A percentile compares a stretch with the other conserved stretches of the same genome.
These are phyloP conservation scores for Aleiodes alternator DNA, from an alignment of 2,888 invertebrate species.

Conservation along the genomic window DNA sequence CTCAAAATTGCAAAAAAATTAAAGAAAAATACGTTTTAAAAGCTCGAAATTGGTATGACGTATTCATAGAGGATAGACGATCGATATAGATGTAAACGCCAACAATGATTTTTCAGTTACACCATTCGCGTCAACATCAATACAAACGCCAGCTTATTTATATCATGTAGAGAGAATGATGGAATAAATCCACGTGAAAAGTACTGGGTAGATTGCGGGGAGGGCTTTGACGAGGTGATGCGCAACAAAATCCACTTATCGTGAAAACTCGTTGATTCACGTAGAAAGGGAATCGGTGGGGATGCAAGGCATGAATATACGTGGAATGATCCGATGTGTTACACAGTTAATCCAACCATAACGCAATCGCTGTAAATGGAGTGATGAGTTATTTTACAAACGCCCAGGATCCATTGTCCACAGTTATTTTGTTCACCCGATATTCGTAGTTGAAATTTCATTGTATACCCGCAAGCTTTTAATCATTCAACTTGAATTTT, in stretches of 20 bases:
- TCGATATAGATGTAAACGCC: conserved; percentile 31
- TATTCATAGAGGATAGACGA: conserved; percentile 22
- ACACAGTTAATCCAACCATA: conserved; percentile 47
- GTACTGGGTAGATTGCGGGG: conserved; percentile 37
- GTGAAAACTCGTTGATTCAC: conserved; percentile 32
- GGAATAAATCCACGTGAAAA: conserved; percentile 42
- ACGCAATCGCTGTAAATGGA: conserved; percentile 55
- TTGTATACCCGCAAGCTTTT: background rate
- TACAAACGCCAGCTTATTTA: conserved; percentile 38
- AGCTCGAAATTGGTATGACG: conserved; percentile 14
- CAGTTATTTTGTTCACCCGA: conserved; percentile 30
- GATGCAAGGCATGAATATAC: conserved; percentile 3
- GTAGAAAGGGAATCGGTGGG: background rate
- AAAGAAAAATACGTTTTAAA: conserved; percentile 2
- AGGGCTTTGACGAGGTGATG: conserved; percentile 45
- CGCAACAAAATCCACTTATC: conserved; percentile 45
- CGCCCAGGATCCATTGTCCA: conserved; percentile 34
- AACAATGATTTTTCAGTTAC: conserved; percentile 41
- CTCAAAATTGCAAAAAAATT: conserved; percentile 11
- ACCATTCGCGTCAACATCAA: conserved; percentile 41
- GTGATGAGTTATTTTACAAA: conserved; percentile 47
- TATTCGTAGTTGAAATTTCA: conserved; percentile 33
- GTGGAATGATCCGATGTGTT: conserved; percentile 42
- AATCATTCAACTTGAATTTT: background rate
- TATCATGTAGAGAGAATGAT: conserved; percentile 37